These are phyloP conservation scores for Myiozetetes cayanensis DNA, from an alignment of 2,113 vertebrate genomes.

Conservation along the genomic window DNA sequence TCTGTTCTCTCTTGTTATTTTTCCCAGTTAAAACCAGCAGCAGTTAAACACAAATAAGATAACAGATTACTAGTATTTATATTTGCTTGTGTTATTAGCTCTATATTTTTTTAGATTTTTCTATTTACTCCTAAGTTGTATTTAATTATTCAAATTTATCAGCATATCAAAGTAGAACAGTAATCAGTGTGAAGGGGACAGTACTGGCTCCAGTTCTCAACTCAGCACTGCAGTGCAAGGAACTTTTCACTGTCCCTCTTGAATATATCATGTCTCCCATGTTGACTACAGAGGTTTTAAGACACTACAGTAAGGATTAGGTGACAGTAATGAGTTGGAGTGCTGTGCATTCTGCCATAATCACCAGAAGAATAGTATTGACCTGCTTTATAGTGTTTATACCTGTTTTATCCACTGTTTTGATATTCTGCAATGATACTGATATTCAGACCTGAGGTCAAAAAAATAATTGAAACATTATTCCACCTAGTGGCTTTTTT, in stretches of 20 bases:
- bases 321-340: neutral
- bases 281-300: neutral
- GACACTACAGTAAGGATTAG: neutral
- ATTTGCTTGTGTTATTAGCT: neutral
- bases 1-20: neutral
- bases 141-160: neutral
- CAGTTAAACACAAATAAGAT: neutral
- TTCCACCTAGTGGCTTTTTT: neutral
- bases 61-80: neutral
- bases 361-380: neutral
- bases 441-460: neutral
- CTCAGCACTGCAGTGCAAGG: neutral
- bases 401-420: neutral
- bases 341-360: neutral
- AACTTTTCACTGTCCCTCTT: neutral
- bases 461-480: neutral
- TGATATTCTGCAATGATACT: neutral
- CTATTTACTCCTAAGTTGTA: neutral
- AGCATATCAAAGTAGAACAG: neutral
- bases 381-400: neutral
- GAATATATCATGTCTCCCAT: neutral
- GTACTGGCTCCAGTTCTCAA: neutral
- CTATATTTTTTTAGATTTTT: neutral
- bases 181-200: neutral
- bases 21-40: neutral